Evolutionary conservation across 2,888 invertebrate species (phyloP).

Genomic region (Encarsia formosa): DNA sequence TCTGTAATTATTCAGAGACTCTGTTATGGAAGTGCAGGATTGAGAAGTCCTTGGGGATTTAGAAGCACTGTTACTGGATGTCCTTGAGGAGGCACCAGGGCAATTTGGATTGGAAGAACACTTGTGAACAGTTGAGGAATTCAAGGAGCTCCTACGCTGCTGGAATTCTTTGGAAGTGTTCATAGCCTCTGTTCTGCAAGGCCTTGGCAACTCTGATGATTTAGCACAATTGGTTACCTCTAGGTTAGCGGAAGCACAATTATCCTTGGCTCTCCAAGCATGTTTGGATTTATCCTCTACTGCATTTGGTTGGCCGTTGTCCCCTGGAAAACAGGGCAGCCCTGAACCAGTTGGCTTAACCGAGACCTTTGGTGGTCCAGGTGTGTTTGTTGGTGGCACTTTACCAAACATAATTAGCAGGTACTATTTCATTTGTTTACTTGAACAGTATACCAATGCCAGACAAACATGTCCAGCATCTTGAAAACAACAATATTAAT

Average conservation of each 20-base stretch:
- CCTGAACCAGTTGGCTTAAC: slow-evolving; percentile 31
- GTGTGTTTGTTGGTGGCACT: slow-evolving; percentile 41
- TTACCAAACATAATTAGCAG: slow-evolving; percentile 47
- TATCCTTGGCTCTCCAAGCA: slow-evolving; percentile 39
- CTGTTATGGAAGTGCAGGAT: slow-evolving; percentile 7
- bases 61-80: slow-evolving; percentile 29
- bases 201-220: slow-evolving; percentile 25
- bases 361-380: slow-evolving; percentile 32
- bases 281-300: slow-evolving; percentile 39
- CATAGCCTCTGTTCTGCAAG: slow-evolving; percentile 30
- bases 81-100: slow-evolving; percentile 28
- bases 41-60: slow-evolving; percentile 29
- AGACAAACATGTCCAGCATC: slow-evolving; percentile 9
- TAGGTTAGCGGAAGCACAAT: slow-evolving; percentile 31
- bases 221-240: slow-evolving; percentile 34
- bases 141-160: slow-evolving; percentile 21
- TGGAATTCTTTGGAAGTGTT: slow-evolving; percentile 30
- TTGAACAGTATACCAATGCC: slow-evolving; percentile 2
- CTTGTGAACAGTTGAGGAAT: slow-evolving; percentile 33
- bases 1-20: slow-evolving; percentile 4
- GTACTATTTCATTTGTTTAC: slow-evolving; percentile 11
- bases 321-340: slow-evolving; percentile 40
- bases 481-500: no score
- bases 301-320: slow-evolving; percentile 30
- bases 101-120: slow-evolving; percentile 39